Evolutionary conservation across 2,113 vertebrate genomes (phyloP).

Genomic region (Gnathonemus echidnorhynchus): DNA sequence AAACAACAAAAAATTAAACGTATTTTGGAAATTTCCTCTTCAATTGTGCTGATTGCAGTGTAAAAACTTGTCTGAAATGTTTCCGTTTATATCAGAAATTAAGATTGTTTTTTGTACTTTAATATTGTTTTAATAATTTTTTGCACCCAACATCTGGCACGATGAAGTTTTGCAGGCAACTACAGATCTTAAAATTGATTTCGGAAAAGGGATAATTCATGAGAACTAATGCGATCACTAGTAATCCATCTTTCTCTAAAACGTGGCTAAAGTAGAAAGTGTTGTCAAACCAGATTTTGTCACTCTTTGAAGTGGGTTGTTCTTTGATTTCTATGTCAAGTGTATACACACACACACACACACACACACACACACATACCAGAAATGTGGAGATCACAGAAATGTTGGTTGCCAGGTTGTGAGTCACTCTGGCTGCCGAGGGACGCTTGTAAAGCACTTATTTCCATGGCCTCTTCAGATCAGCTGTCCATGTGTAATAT

Average conservation of each 20-base stretch:
- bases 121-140: not conserved
- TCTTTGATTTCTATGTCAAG: constrained; percentile 18
- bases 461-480: constrained; percentile 11
- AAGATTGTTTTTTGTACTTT: not conserved
- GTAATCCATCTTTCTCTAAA: not conserved
- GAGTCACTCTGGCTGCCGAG: not conserved
- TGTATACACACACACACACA: not conserved
- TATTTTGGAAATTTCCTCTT: not conserved
- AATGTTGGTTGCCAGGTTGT: not conserved
- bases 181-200: not conserved
- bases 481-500: constrained; percentile 2
- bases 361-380: not conserved
- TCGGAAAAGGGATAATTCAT: not conserved
- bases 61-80: not conserved
- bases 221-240: not conserved
- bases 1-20: not conserved
- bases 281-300: constrained; percentile 6
- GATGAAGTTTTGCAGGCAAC: not conserved
- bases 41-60: not conserved
- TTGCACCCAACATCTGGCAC: not conserved
- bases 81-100: not conserved
- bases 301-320: constrained; percentile 7
- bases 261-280: not conserved
- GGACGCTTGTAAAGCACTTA: not conserved
- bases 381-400: constrained; percentile 8